A percentile compares a stretch with the other conserved stretches of the same genome.
phyloP scores from a whole-genome alignment of 1,140 invertebrate genomes.

The Formica exsecta region DNA sequence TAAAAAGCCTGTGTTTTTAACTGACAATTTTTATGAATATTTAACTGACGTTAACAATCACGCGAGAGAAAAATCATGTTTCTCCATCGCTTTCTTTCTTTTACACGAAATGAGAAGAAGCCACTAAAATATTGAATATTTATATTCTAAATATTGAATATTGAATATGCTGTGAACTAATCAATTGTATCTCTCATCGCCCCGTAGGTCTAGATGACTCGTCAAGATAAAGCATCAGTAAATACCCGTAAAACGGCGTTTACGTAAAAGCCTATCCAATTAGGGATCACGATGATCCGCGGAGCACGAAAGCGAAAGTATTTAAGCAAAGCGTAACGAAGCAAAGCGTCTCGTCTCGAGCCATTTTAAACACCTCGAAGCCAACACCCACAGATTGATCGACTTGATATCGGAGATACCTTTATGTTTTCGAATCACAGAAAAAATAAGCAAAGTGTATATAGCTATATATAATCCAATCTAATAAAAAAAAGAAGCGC shows the following conservation, averaged over 20 bases:
- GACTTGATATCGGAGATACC: not conserved
- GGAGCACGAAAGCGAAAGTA: conserved; percentile 54
- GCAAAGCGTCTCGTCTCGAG: not conserved
- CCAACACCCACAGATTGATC: not conserved
- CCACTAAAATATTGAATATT: conserved; percentile 5
- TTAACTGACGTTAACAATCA: conserved; percentile 21
- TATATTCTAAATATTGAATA: conserved; percentile 32
- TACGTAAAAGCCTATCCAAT: conserved; percentile 33
- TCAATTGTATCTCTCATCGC: not conserved
- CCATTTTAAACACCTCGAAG: not conserved
- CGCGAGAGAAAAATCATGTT: conserved; percentile 8
- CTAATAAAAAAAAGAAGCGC: not conserved
- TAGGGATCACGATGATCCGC: conserved; percentile 50
- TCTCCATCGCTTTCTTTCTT: conserved; percentile 10
- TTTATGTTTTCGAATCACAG: not conserved
- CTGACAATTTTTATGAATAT: not conserved
- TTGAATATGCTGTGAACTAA: conserved; percentile 16
- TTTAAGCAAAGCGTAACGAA: conserved; percentile 48
- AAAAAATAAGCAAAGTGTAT: too few relatives aligned
- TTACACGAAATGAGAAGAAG: not conserved
- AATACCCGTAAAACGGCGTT: conserved; percentile 49
- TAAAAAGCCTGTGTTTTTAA: not conserved
- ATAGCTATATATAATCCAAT: not conserved
- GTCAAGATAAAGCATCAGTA: conserved; percentile 37
- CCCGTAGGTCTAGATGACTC: not conserved